Base-by-base conservation (phyloP, 2,888 invertebrate genomes). In the Apoda limacodes region DNA sequence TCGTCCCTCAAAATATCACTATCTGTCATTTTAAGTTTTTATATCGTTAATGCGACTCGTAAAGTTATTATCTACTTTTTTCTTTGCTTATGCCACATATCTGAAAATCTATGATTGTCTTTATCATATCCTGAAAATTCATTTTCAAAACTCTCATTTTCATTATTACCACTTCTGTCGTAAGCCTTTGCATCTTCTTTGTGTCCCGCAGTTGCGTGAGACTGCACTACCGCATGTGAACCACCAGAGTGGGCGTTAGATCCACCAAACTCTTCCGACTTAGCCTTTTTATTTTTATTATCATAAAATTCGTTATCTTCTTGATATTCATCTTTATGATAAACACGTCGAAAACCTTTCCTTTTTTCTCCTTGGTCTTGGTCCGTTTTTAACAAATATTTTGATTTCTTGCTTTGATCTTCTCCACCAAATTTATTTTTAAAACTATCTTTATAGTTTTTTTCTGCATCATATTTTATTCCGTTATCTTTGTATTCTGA, bases 251-350 rank as follows among this genome's bases (percentile, higher is more conserved):
- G 55, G 17, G 45, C 34, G 15, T 55, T 52, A 3, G 57, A 52
- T 37, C 40, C 47, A 5, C 57, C 66, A 3, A 46, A 61, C 36
- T 72, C 70, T 39, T 62, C 53, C 9, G 49, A 49, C 25, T 55
- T 50, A 24, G 48, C 45, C 25, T 42, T 65, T 20, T 56, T 66
- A 28, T 62, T 61, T 10, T 50, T 63, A 40, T 74, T 69, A 39
- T 75, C 71, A 37, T 52, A 72, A 39, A 71, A 75, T 34, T 76
- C 69, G 20, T 74, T 67, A 30, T 75, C 68, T 46, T 72, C 71
- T 37, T 64, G 59, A 49, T 69, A 76, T 42, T 78, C 75, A 33
- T 76, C 71, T 39, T 74, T 76, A 38, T 70, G 70, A 40, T 75
- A 75, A 12, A 75, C 64, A 46, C 60, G 60, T 34, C 56, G 62